Conservation (phyloP, 2,113 vertebrate species). For the Rynchops niger region DNA sequence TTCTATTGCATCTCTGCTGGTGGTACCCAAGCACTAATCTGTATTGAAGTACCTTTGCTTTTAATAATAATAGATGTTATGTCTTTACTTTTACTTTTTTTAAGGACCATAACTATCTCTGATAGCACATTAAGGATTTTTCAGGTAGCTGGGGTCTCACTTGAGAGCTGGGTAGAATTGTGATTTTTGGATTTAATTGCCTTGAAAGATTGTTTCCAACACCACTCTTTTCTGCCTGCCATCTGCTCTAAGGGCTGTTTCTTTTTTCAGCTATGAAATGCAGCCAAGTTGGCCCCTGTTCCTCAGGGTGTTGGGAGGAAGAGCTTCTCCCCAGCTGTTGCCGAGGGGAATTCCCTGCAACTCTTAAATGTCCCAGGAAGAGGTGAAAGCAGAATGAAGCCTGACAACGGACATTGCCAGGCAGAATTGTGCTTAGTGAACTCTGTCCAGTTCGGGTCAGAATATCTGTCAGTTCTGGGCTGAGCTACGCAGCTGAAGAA, state of each 20-base stretch:
- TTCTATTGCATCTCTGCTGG: neutral
- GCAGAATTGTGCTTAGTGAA: constrained; percentile 29
- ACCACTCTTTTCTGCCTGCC: constrained; percentile 46
- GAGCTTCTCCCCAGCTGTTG: constrained; percentile 39
- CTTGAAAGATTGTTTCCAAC: constrained; percentile 40
- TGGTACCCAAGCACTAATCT: neutral
- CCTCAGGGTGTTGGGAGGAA: constrained; percentile 25
- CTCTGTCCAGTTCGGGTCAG: neutral
- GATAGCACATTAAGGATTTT: neutral
- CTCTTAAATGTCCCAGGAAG: constrained; percentile 16
- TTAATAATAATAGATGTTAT: neutral
- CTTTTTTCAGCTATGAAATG: constrained; percentile 45
- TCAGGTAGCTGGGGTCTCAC: neutral
- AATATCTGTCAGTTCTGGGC: constrained; percentile 1
- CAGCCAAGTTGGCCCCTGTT: constrained; percentile 53
- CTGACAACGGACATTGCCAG: neutral
- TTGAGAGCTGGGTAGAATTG: neutral
- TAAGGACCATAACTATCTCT: neutral
- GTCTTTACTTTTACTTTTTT: neutral
- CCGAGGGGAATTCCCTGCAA: constrained; percentile 44
- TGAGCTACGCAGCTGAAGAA: neutral
- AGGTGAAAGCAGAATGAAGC: constrained; percentile 33
- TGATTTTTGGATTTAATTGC: constrained; percentile 17
- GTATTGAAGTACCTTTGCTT: neutral
- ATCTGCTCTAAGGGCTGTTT: constrained; percentile 60